These are phyloP conservation scores for Drosophila erecta DNA, from an alignment of 1,140 invertebrate genomes.

Conservation along the genomic window DNA sequence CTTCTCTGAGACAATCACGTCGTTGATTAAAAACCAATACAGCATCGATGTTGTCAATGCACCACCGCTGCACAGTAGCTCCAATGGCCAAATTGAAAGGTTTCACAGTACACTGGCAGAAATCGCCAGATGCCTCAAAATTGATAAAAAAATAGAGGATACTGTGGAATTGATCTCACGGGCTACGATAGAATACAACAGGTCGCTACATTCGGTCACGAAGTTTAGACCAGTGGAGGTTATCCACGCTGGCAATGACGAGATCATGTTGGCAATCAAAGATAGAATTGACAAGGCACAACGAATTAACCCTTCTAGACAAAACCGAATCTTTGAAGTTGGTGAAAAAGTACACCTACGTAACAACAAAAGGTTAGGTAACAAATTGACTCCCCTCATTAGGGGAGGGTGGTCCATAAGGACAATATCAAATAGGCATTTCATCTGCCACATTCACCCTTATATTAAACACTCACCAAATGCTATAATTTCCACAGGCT, in stretches of 20 bases:
- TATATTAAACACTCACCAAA: too few relatives aligned
- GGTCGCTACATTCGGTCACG: neutral
- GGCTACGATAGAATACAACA: constrained; percentile 4
- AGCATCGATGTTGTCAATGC: constrained; percentile 12
- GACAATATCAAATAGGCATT: too few relatives aligned
- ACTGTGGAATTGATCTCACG: neutral
- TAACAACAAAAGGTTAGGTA: too few relatives aligned
- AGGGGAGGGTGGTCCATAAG: too few relatives aligned
- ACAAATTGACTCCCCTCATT: too few relatives aligned
- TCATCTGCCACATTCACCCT: too few relatives aligned
- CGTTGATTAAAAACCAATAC: neutral
- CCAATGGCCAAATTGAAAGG: constrained; percentile 40
- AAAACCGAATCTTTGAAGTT: too few relatives aligned
- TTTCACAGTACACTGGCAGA: constrained; percentile 35
- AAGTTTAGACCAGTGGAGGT: neutral
- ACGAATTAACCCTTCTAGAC: neutral
- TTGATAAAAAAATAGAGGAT: constrained; percentile 10
- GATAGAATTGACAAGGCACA: neutral
- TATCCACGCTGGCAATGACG: neutral
- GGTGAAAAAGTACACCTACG: too few relatives aligned
- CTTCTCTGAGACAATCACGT: too few relatives aligned
- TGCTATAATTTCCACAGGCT: too few relatives aligned
- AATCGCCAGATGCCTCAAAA: constrained; percentile 19
- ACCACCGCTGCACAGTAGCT: constrained; percentile 30
- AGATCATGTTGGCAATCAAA: neutral